Evolutionary conservation across 2,113 vertebrate species (phyloP).

Genomic region (Gnathonemus longibarbis): DNA sequence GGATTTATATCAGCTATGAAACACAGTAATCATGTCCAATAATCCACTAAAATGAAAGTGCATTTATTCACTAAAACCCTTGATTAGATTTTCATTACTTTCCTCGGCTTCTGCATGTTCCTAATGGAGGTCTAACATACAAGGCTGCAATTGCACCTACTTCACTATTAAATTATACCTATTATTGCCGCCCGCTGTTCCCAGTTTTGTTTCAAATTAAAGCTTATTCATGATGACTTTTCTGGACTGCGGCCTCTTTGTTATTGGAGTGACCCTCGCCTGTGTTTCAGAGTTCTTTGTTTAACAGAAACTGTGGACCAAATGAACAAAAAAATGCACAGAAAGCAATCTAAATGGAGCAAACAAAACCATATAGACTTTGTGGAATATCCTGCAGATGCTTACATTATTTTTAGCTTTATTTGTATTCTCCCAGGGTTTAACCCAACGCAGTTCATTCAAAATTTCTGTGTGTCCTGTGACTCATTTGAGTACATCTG

Average conservation of each 20-base stretch:
- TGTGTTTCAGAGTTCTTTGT: background rate
- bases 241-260: background rate
- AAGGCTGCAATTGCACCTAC: background rate
- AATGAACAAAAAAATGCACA: background rate
- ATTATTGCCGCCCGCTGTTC: background rate
- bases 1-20: background rate
- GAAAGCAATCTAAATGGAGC: background rate
- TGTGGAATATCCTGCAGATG: too few species aligned
- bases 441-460: too few species aligned
- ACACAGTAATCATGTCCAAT: slow-evolving; percentile 14
- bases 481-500: background rate
- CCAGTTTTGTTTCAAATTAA: background rate
- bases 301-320: background rate
- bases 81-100: background rate
- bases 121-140: background rate
- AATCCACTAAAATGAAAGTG: background rate
- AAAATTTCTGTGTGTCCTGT: background rate
- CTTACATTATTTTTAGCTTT: too few species aligned
- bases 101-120: background rate
- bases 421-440: too few species aligned
- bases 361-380: background rate
- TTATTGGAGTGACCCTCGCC: background rate
- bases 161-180: background rate
- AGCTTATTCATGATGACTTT: background rate
- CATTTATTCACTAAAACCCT: background rate